Conservation (phyloP, 2,113 vertebrate genomes). For the Paramisgurnus dabryanus region DNA sequence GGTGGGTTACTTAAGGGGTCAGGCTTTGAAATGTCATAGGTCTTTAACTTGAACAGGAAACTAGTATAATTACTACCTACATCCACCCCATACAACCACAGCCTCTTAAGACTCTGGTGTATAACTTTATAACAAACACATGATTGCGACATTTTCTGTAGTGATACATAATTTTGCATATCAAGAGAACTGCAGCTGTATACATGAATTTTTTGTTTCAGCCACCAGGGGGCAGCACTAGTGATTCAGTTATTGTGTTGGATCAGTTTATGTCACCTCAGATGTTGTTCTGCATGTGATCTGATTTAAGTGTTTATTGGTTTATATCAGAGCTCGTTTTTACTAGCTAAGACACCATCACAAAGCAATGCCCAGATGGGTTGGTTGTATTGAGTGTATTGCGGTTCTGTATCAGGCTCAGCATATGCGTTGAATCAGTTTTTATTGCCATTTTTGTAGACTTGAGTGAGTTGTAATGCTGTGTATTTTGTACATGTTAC, state of each 20-base stretch:
- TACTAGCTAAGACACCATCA: not conserved
- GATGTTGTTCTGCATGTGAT: slow-evolving; percentile 28
- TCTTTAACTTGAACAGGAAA: not conserved
- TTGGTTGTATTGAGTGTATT: slow-evolving; percentile 14
- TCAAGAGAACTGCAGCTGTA: not conserved
- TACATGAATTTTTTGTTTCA: no score
- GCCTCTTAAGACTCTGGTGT: not conserved
- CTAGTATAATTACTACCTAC: not conserved
- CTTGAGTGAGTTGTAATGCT: not conserved
- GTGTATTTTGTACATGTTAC: not conserved
- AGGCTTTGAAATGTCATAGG: slow-evolving; percentile 24
- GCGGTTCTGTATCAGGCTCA: not conserved
- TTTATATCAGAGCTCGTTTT: slow-evolving; percentile 3
- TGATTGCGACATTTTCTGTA: not conserved
- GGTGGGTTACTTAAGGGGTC: not conserved
- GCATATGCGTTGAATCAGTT: slow-evolving; percentile 2
- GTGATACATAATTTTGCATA: not conserved
- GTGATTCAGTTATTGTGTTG: not conserved
- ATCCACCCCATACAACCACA: not conserved
- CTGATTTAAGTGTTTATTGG: slow-evolving; percentile 9
- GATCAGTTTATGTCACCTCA: not conserved
- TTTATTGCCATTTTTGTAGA: slow-evolving; percentile 4
- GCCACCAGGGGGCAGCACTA: slow-evolving; percentile 6
- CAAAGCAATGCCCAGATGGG: slow-evolving; percentile 40
- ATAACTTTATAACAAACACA: not conserved